Base-by-base conservation (phyloP, 2,797 vertebrate species). In the Luscinia megarhynchos region DNA sequence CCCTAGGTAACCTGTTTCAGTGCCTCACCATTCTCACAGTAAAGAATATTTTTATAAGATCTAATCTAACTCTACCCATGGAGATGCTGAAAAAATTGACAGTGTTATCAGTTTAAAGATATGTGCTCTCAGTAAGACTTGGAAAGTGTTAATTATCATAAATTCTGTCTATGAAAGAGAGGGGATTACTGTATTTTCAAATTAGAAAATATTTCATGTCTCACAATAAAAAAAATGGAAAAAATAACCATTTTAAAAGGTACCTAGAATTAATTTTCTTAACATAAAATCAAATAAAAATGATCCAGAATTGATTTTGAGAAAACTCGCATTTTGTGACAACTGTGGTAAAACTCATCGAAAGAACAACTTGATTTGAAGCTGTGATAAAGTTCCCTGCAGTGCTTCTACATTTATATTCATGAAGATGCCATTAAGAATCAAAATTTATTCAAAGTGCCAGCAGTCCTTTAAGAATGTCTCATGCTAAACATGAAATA, bases 291-390 rank as follows among this genome's bases (percentile, higher is more conserved):
- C 21, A 69, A 84, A 70, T 53, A 32, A 67, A 88, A 81, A 4
- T 77, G 14, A 53, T 32, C 15, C 14, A 75, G 36, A 84, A 78
- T 1, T 75, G 22, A 72, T 87, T 81, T 84, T 61, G 29, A 45
- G 46, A 83, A 84, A 90, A 38, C 11, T 19, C 50, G 7, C 3
- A 7, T 67, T 88, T 81, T 62, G 17, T 74, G 55, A 82, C 26
- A 40, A 30, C 14, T 68, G 10, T 43, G 34, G 50, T 29, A 87
- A 90, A 86, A 84, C 12, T 13, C 19, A 64, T 46, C 0, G 7
- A 66, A 92, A 87, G 53, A 82, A 27, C 59, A 82, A 61, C 50
- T 76, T 84, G 55, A 87, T 87, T 76, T 84, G 87, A 89, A 73
- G n/a, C 72, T 84, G 73, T 59, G 83, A 86, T 86, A 90, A 85